Base-by-base conservation (phyloP, 37 sponge, comb jelly and placozoan genomes). In the Ianthella basta region DNA sequence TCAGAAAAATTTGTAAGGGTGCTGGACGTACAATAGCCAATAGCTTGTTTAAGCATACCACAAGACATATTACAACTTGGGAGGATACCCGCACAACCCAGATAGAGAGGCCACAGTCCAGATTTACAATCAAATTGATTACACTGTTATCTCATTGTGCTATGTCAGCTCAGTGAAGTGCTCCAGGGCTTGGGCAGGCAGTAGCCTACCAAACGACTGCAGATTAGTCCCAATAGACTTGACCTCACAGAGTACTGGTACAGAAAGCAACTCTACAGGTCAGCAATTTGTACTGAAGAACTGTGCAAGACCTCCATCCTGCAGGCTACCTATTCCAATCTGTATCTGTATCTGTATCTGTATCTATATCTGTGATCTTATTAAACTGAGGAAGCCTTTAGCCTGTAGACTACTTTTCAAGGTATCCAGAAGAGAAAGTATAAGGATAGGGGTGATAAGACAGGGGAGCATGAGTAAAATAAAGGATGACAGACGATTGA, bases 1-100 rank as follows among this genome's bases (percentile, higher is more conserved):
- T 57, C 18, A 15, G 15, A 18, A 18, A 57, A 57, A 20, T 57
- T 57, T 57, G 59, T 18, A 57, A 57, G 18, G 59, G 15, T 57
- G 59, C 18, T 57, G 59, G 59, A 18, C 18, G 15, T 61, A 10
- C 64, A n/a, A 61, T 61, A 57, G 64, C 64, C 64, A 61, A 4
- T 10, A 10, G 4, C 4, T 27, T 61, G 64, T 61, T 61, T 61
- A 61, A 61, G 12, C 64, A 61, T 61, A 12, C 64, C 64, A 2
- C 64, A 4, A 61, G 64, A 61, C 64, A 61, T 12, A 61, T 61
- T 12, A 61, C 64, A 61, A 61, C 64, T 12, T 61, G 64, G 64
- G 10, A 61, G 29, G 64, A 4, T 61, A 61, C 64, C 24, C 10
- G 12, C 64, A 61, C 64, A 27, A 61, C 29, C 64, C 64, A 61